Evolutionary conservation across 1,140 invertebrate species (phyloP), one percentile per base, ranked within the genome.

Genomic region (Euschistus heros): DNA sequence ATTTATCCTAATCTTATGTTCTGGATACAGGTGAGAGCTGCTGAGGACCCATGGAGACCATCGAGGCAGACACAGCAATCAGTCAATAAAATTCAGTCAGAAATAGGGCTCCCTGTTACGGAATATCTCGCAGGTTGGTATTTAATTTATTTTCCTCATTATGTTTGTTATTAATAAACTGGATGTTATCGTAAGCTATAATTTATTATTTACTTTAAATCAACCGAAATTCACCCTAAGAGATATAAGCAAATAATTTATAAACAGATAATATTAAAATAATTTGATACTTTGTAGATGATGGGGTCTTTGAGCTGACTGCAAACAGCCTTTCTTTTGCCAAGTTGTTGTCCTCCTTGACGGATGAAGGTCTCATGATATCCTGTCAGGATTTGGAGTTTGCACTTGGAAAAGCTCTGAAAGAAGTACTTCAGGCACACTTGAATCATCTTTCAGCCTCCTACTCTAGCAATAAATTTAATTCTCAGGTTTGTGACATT

Each of bases 1-100:
- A 37, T 6, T 10, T 6, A 13, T 13, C 33, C 7, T 37, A 37
- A 37, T 13, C 10, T 37, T 37, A 37, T 10, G 6, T 1, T 1
- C 33, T 37, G 33, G 33, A 10, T 50, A 5, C n/a, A 57, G 54
- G 54, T 57, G 47, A 76, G 87, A 57, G 80, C 83, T 68, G 74
- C 76, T 18, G 84, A 91, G 72, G 88, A 91, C 69, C 80, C 78
- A 61, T 90, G 88, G 86, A 77, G 80, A 22, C 85, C 85, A 1
- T 80, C 83, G 60, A 87, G 88, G 26, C 76, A 82, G 65, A 81
- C 81, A 37, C 80, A 81, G 71, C 73, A 73, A 18, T 63, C 68
- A 17, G 5, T 69, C 18, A 54, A 67, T 26, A 67, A 66, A 50
- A 59, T 69, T 3, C 47, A 65, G 42, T 57, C 54, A 27, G 54